A percentile compares a stretch with the other conserved stretches of the same genome.
Evolutionary conservation across 2,113 vertebrate genomes (phyloP).

Genomic region (Tupaia chinensis): DNA sequence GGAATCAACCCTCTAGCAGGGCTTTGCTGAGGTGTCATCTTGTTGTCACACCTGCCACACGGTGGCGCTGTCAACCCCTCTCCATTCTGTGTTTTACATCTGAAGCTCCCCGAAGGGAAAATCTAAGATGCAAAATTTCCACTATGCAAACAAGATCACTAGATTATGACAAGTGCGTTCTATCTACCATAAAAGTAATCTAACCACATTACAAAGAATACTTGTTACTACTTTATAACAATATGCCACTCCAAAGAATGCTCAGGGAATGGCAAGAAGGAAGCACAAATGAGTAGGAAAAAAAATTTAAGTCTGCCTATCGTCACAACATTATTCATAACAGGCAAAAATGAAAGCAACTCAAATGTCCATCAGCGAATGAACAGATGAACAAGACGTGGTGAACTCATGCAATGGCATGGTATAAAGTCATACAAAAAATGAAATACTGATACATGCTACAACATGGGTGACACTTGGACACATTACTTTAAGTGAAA

Average conservation of each 20-base stretch:
- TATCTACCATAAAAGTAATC: background rate
- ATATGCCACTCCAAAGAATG: accelerated
- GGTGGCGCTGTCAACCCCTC: background rate
- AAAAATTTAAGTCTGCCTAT: background rate
- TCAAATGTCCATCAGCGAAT: accelerated
- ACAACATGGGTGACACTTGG: accelerated
- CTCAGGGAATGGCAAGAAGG: accelerated
- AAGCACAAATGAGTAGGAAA: accelerated
- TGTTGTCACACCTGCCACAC: background rate
- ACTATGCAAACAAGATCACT: accelerated
- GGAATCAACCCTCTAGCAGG: background rate
- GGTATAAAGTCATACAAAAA: accelerated
- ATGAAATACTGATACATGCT: accelerated
- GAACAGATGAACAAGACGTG: background rate
- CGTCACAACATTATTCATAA: accelerated
- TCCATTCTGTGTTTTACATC: background rate
- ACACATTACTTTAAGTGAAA: accelerated
- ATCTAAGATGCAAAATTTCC: background rate
- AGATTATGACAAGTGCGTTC: background rate
- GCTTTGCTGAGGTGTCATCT: accelerated
- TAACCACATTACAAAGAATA: too few species aligned
- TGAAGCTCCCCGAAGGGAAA: background rate
- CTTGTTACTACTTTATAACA: background rate
- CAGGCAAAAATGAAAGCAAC: accelerated
- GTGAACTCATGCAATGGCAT: accelerated